Base-by-base conservation (phyloP, 2,113 vertebrate genomes). In the Emydocephalus ijimae region DNA sequence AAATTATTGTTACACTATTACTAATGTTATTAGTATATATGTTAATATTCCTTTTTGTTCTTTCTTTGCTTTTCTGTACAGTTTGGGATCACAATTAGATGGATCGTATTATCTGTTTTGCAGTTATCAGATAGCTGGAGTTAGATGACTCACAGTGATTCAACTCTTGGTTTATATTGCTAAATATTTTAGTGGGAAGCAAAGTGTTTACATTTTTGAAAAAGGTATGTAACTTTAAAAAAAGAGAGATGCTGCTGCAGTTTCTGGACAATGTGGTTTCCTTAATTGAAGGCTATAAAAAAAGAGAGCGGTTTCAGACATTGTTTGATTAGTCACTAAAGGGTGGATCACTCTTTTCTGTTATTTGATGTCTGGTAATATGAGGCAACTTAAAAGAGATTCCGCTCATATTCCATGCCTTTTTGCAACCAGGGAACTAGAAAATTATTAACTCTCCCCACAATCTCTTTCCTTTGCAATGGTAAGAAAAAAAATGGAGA, bases 241-340 rank as follows among this genome's bases (percentile, higher is more conserved):
- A 95, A 64, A 59, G 57, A 50, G n/a, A 64, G 12, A 97, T 97
- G 95, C 97, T 96, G 90, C 96, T 98, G 97, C 97, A 97, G 97
- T 98, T 94, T 97, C 95, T 98, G 97, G 97, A 98, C 98, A 98
- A 98, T 98, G 97, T 97, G 98, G 98, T 97, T 97, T 97, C 95
- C 95, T 94, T 97, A 98, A 98, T 98, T 97, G 97, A 97, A 94
- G 97, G 96, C 95, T 98, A 94, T 95, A 95, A 97, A 97, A 97
- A 97, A 97, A 97, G 95, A 92, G 95, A 96, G 94, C 94, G 95
- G 96, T 97, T 97, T 98, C 96, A 97, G 97, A 96, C 97, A 97
- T 97, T 97, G 97, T 97, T 98, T 45, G 93, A 89, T 98, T 97
- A 97, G 96, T 98, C 98, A 98, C 92, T 87, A 48, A 95, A 95